Base-by-base conservation (phyloP, 2,797 vertebrate genomes). In the Podarcis lilfordi region DNA sequence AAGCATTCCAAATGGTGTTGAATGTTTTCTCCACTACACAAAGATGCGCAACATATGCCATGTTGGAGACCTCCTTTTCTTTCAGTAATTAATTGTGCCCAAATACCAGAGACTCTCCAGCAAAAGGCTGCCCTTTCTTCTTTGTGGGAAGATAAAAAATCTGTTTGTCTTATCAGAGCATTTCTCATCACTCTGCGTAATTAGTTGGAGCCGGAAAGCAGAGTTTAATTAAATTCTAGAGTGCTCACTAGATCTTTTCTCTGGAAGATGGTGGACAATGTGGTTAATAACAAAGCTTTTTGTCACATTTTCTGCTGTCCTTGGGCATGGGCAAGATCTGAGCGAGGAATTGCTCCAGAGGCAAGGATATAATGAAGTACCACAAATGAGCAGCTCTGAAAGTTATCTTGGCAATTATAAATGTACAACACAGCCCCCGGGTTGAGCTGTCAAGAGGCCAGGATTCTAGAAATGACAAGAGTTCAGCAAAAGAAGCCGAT, bases 221-320 rank as follows among this genome's bases (percentile, higher is more conserved):
- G 29, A 23, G 9, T 85, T 75, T 85, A 80, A 89, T 85, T 85
- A 81, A 81, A 89, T 89, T 23, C 64, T 61, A 10, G 79, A 3
- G 50, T 9, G n/a, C 50, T 35, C 1, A 4, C 4, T 27, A 29
- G 25, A 45, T 32, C 32, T 85, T 32, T 85, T 68, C 23, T 61
- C 69, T 17, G n/a, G 13, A 37, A 35, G 40, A 80, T 35, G 40
- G 25, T 7, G 2, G 29, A 29, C 61, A 8, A 11, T 10, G 2
- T 61, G 11, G 43, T 27, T 77, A 32, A 61, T 82, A n/a, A 80
- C 17, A 17, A 35, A 4, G 40, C 29, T 11, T 64, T 68, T 82
- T 37, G 15, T 64, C 64, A 37, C 4, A 2, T 6, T 71, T 66
- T 37, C 45, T 10, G 45, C 35, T 35, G 43, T 77, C 43, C 43